phyloP scores from a whole-genome alignment of 2,888 invertebrate genomes.

The Coelogynopora nodosa region DNA sequence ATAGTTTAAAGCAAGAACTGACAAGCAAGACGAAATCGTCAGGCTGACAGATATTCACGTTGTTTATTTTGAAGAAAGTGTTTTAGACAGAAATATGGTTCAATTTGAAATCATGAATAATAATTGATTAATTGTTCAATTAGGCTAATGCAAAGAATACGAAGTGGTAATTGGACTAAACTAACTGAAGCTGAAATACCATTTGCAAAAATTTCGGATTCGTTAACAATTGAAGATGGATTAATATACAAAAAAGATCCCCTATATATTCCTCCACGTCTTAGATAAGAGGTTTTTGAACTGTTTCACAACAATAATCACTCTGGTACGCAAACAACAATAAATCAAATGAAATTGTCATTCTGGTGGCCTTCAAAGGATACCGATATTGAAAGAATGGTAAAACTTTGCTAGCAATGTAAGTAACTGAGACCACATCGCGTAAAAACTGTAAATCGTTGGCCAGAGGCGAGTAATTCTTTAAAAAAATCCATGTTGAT shows the following conservation, averaged over 20 bases:
- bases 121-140: not conserved
- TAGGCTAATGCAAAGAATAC: constrained; percentile 37
- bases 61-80: constrained; percentile 28
- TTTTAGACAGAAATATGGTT: constrained; percentile 17
- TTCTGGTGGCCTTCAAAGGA: not conserved
- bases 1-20: constrained; percentile 18
- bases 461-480: constrained; percentile 32
- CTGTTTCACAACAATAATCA: constrained; percentile 23
- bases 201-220: constrained; percentile 2
- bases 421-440: constrained; percentile 6
- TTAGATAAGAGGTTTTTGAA: constrained; percentile 31
- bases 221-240: constrained; percentile 30
- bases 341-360: constrained; percentile 5
- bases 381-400: constrained; percentile 4
- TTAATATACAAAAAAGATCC: constrained; percentile 26
- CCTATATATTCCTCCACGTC: constrained; percentile 6
- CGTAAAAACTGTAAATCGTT: not conserved
- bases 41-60: not conserved
- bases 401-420: not conserved
- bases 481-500: constrained; percentile 30
- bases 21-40: constrained; percentile 32
- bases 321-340: constrained; percentile 25
- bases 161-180: constrained; percentile 28
- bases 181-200: constrained; percentile 32
- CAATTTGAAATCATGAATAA: not conserved